phyloP scores from a whole-genome alignment of 2,888 invertebrate species.

The Scrobipalpa atriplicella region DNA sequence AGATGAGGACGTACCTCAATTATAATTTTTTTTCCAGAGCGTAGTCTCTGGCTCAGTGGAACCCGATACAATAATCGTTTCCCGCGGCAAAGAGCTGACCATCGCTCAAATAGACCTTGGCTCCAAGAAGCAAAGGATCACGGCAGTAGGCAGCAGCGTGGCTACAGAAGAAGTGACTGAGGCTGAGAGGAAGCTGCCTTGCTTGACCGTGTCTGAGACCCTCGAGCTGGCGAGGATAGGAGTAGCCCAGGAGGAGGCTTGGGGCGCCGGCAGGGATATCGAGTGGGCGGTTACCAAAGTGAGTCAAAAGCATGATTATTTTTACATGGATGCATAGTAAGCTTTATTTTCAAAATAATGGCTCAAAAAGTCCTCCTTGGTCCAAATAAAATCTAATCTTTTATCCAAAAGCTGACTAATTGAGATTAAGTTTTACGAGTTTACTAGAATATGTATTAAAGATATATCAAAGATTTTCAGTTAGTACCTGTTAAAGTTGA shows the following conservation, averaged over 20 bases:
- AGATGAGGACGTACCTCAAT: background rate
- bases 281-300: slow-evolving; percentile 90
- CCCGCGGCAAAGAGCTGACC: slow-evolving; percentile 73
- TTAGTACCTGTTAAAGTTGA: no score
- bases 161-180: slow-evolving; percentile 63
- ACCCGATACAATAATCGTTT: slow-evolving; percentile 87
- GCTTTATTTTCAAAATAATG: no score
- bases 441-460: no score
- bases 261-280: slow-evolving; percentile 88
- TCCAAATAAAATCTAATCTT: no score
- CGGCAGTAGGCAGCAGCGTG: slow-evolving; percentile 69
- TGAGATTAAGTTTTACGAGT: no score
- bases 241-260: slow-evolving; percentile 84
- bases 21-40: slow-evolving; percentile 75
- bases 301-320: no score
- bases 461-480: no score
- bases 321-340: no score
- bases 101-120: slow-evolving; percentile 77
- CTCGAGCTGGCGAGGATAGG: slow-evolving; percentile 78
- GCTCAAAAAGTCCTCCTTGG: no score
- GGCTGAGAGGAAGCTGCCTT: slow-evolving; percentile 67
- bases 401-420: no score
- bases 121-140: slow-evolving; percentile 77
- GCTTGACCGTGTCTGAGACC: slow-evolving; percentile 81
- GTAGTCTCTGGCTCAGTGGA: slow-evolving; percentile 91